Evolutionary conservation across 2,888 invertebrate genomes (phyloP).

Genomic region (Zaprionus obscuricornis): DNA sequence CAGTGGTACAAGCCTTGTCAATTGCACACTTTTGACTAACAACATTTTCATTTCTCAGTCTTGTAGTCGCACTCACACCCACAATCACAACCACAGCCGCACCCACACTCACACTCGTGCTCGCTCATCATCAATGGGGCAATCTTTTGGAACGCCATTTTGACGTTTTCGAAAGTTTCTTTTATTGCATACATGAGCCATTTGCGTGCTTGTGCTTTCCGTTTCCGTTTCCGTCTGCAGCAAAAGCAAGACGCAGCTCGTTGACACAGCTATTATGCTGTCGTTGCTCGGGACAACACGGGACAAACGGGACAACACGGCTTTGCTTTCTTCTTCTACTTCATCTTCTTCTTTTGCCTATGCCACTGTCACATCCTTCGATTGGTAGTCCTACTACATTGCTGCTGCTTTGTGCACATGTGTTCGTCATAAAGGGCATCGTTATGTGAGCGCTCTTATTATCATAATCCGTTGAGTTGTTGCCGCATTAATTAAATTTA

Average conservation of each 20-base stretch:
- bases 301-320: constrained; percentile 44
- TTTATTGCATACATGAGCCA: constrained; percentile 81
- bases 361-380: not conserved
- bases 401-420: constrained; percentile 50
- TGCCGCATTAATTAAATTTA: constrained; percentile 82
- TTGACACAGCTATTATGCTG: constrained; percentile 74
- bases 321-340: constrained; percentile 40
- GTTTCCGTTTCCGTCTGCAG: constrained; percentile 55
- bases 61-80: no score
- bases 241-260: constrained; percentile 66
- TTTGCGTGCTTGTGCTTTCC: constrained; percentile 73
- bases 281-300: constrained; percentile 53
- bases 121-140: constrained; percentile 63
- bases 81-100: no score
- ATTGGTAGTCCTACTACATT: constrained; percentile 12
- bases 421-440: constrained; percentile 70
- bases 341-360: not conserved
- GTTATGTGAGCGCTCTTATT: constrained; percentile 73
- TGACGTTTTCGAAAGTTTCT: constrained; percentile 78
- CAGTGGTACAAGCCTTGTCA: constrained; percentile 19
- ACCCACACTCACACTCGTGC: constrained; percentile 10
- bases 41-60: no score
- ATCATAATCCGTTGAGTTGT: constrained; percentile 80
- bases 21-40: no score
- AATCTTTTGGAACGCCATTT: constrained; percentile 77